Evolutionary conservation across 2,113 vertebrate genomes (phyloP).

Genomic region (Cercopithecus mona): DNA sequence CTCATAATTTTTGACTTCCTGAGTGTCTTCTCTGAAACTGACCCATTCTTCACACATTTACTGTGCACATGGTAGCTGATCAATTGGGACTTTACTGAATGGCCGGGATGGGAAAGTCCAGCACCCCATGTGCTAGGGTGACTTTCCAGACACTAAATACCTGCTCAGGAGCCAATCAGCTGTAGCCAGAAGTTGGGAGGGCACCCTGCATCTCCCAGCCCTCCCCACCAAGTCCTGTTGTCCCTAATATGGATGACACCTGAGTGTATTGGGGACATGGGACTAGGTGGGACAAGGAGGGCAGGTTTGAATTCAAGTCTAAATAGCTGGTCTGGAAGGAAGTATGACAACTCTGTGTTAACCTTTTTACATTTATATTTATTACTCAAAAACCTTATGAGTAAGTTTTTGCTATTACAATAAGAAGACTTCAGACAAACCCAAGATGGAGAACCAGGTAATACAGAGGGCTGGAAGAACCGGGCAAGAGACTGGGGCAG

Average conservation of each 20-base stretch:
- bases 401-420: neutral
- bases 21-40: neutral
- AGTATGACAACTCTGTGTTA: neutral
- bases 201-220: accelerated
- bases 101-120: neutral
- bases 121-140: neutral
- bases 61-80: neutral
- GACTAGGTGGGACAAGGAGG: neutral
- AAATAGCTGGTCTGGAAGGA: neutral
- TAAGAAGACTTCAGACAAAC: neutral
- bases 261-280: neutral
- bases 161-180: too few species aligned
- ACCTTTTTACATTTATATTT: neutral
- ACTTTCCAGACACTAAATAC: neutral
- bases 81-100: neutral
- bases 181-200: neutral
- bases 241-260: too few species aligned
- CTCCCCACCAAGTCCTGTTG: neutral
- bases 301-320: neutral
- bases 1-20: neutral
- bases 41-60: neutral
- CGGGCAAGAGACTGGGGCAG: neutral
- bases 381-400: neutral
- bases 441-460: neutral
- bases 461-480: neutral